phyloP scores from a whole-genome alignment of 2,797 vertebrate species.

The Salmo trutta region DNA sequence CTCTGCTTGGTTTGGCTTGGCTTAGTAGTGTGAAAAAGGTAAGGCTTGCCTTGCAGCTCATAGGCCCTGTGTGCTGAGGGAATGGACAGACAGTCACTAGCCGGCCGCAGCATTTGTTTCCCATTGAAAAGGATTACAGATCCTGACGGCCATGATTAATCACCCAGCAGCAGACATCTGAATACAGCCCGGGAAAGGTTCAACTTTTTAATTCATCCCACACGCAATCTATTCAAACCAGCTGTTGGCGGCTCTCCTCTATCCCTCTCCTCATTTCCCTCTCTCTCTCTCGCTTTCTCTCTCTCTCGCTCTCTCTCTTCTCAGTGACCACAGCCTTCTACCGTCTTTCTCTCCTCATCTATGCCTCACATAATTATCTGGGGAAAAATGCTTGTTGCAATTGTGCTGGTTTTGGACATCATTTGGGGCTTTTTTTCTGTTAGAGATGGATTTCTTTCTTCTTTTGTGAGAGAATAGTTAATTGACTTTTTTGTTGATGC shows the following conservation, averaged over 20 bases:
- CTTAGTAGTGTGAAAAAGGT: neutral
- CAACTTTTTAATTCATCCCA: slow-evolving; percentile 84
- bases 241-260: slow-evolving; percentile 74
- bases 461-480: slow-evolving; percentile 66
- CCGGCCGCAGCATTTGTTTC: slow-evolving; percentile 84
- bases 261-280: slow-evolving; percentile 60
- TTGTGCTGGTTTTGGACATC: slow-evolving; percentile 64
- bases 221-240: slow-evolving; percentile 84
- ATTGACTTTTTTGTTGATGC: slow-evolving; percentile 79
- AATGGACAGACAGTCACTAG: slow-evolving; percentile 77
- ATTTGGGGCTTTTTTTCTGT: slow-evolving; percentile 63
- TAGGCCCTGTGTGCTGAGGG: slow-evolving; percentile 66
- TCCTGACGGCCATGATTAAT: slow-evolving; percentile 98
- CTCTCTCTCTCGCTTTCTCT: slow-evolving; percentile 33
- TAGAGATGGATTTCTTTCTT: slow-evolving; percentile 69
- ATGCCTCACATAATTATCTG: slow-evolving; percentile 69
- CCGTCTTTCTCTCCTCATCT: slow-evolving; percentile 69
- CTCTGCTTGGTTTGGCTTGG: neutral
- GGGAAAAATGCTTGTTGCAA: slow-evolving; percentile 67
- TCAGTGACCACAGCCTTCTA: slow-evolving; percentile 29
- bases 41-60: slow-evolving; percentile 53
- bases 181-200: slow-evolving; percentile 83
- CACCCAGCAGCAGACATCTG: slow-evolving; percentile 89
- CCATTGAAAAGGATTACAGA: slow-evolving; percentile 91
- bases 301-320: slow-evolving; percentile 49